Conservation (phyloP, 2,888 invertebrate species). For the Drosophila neotestacea region DNA sequence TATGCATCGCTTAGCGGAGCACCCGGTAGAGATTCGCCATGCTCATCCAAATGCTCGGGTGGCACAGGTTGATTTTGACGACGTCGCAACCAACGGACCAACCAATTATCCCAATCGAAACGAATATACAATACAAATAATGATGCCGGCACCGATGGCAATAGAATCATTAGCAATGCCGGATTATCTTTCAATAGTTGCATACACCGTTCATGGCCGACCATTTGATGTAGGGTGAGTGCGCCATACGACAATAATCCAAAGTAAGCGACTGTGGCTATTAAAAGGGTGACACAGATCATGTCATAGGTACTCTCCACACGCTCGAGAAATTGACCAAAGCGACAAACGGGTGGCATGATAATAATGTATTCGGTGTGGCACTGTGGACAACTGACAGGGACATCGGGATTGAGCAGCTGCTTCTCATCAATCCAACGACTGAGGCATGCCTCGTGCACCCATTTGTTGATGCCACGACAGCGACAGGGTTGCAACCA, state of each 20-base stretch:
- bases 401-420: conserved; percentile 25
- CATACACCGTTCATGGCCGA: conserved; percentile 43
- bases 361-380: conserved; percentile 60
- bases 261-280: conserved; percentile 54
- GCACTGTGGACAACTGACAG: conserved; percentile 58
- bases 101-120: conserved; percentile 54
- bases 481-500: conserved; percentile 73
- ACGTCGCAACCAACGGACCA: conserved; percentile 50
- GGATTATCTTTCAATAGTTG: conserved; percentile 54
- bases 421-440: conserved; percentile 68
- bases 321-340: conserved; percentile 53
- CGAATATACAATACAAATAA: conserved; percentile 48
- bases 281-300: conserved; percentile 49
- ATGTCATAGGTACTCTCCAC: conserved; percentile 43
- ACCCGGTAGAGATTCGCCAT: conserved; percentile 50
- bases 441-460: conserved; percentile 63
- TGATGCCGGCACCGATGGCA: conserved; percentile 56
- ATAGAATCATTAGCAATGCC: conserved; percentile 52
- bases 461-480: conserved; percentile 65
- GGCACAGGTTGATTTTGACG: conserved; percentile 21
- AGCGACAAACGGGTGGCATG: conserved; percentile 45
- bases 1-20: conserved; percentile 62
- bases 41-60: conserved; percentile 33
- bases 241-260: conserved; percentile 55
- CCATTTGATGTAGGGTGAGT: conserved; percentile 52